Evolutionary conservation across 2,113 vertebrate species (phyloP), one percentile per base, ranked within the genome.

Genomic region (Ia io): DNA sequence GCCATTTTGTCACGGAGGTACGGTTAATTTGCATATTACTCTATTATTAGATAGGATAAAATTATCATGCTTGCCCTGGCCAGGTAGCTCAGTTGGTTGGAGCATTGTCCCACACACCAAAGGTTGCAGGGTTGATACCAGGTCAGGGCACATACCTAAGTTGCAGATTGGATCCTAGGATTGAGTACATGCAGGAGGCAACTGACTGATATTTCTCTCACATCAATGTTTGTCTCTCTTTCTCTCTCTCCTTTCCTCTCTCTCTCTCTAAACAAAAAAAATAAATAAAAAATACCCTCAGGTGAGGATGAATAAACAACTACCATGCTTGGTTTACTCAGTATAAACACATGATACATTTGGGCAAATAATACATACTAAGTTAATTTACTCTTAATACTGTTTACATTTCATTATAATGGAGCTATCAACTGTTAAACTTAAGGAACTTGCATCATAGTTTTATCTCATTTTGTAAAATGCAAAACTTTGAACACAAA

Each of bases 361-460:
- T 40, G 56, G 32, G 35, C 30, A 89, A 89, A 95, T 67, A 85
- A 89, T 78, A 37, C 6, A 65, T 61, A 80, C 2, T 49, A 95
- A 40, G 40, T 71, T 87, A 83, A 67, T 84, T 86, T 88, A 74
- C n/a, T 74, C 30, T 53, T 61, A 20, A 76, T 35, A 87, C 40
- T 88, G 10, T 16, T 44, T 94, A 90, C 56, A 94, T 83, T 89
- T 83, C 84, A 20, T 93, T 83, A n/a, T 76, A 70, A 77, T 37
- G 13, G 4, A 84, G 8, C 14, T 61, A 63, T 44, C 23, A 53
- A 37, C 7, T 20, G 17, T 49, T 67, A 74, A 61, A 44, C 14
- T 87, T 77, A 56, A 79, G 9, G 23, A 94, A 69, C 17, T 71
- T 67, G 49, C 8, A 69, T 40, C 53, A 74, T 42, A 79, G 67